Percentiles rank a stretch among this genome's conserved stretches.
Conservation (phyloP, 2,888 invertebrate genomes). For the Unio delphinus region DNA sequence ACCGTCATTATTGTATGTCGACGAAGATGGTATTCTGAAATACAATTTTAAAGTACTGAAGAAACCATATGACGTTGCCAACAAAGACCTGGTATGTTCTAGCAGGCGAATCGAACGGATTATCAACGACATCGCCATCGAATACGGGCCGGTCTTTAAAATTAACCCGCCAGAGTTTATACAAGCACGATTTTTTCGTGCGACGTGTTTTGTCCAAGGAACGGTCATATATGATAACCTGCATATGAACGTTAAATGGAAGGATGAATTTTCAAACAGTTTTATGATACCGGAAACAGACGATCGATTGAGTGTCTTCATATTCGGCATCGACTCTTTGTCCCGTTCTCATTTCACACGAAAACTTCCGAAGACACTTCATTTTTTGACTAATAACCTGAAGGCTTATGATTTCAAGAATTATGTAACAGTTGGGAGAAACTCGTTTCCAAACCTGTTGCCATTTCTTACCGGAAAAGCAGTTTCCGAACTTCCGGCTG, state of each 20-base stretch:
- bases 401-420: conserved; percentile 33
- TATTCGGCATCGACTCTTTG: conserved; percentile 25
- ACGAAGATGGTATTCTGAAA: too few relatives aligned
- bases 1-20: too few relatives aligned
- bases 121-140: background rate
- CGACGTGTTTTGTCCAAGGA: conserved; percentile 7
- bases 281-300: conserved; percentile 12
- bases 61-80: too few relatives aligned
- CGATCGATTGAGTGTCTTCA: conserved; percentile 17
- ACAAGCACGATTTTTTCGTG: conserved; percentile 10
- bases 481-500: conserved; percentile 4
- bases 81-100: too few relatives aligned
- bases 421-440: conserved; percentile 34
- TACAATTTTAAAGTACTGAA: too few relatives aligned
- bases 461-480: conserved; percentile 31
- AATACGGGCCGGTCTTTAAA: background rate
- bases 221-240: conserved; percentile 20
- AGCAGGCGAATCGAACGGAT: too few relatives aligned
- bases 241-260: conserved; percentile 20
- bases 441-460: conserved; percentile 35
- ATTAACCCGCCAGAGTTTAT: conserved; percentile 21
- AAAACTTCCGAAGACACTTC: conserved; percentile 28
- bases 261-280: background rate
- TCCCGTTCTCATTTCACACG: conserved; percentile 27
- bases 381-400: conserved; percentile 25